Conservation (phyloP, 2,113 vertebrate genomes). For the Aleadryas rufinucha region DNA sequence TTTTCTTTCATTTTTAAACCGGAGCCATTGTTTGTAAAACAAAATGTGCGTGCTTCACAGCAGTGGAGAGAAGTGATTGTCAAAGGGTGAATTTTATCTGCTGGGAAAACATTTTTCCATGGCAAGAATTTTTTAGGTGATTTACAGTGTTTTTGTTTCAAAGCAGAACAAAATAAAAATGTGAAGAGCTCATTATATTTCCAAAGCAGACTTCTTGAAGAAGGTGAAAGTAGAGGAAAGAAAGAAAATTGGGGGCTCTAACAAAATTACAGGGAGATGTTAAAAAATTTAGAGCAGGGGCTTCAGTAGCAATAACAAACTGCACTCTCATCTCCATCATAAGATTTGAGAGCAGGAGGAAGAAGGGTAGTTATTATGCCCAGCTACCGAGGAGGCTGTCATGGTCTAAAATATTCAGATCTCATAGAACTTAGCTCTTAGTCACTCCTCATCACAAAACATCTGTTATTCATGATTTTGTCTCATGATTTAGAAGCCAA, state of each 20-base stretch:
- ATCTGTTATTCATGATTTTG: slow-evolving; percentile 3
- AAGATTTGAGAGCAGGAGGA: not conserved
- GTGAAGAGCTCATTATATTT: not conserved
- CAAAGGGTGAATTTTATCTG: not conserved
- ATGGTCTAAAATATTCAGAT: not conserved
- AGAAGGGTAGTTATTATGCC: not conserved
- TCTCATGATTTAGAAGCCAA: not conserved
- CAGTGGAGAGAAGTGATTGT: not conserved
- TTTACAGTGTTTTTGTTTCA: not conserved
- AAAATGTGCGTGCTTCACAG: not conserved
- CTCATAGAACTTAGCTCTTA: not conserved
- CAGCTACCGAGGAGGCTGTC: not conserved
- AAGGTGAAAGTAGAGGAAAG: fast-evolving
- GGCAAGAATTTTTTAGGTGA: not conserved
- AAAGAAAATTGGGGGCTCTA: not conserved
- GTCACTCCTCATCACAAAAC: not conserved
- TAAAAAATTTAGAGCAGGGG: not conserved
- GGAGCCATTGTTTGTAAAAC: not conserved
- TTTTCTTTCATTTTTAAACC: not conserved
- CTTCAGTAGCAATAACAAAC: not conserved
- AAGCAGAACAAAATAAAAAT: not conserved
- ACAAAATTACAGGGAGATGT: not conserved
- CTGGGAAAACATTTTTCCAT: not conserved
- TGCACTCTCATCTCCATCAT: not conserved
- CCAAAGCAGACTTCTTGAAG: not conserved